These are phyloP conservation scores for Silurus lanzhouensis DNA, from an alignment of 2,797 vertebrate genomes.

Conservation along the genomic window DNA sequence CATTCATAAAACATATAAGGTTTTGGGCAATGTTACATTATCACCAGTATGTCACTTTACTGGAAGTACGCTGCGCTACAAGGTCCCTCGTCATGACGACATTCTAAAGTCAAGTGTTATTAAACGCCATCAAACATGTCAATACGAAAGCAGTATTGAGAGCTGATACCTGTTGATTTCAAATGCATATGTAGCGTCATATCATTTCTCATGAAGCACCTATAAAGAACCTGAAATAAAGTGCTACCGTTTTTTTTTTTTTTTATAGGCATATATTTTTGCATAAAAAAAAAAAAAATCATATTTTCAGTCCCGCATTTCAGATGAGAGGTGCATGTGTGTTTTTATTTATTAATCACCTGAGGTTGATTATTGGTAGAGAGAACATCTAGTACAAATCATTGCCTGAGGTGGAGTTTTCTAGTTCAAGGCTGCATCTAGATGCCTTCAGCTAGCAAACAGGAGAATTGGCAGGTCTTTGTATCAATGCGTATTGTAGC, in stretches of 20 bases:
- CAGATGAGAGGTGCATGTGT: neutral
- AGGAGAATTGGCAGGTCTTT: neutral
- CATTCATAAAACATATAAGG: neutral
- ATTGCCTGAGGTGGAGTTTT: slow-evolving; percentile 22
- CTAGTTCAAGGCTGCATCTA: slow-evolving; percentile 1
- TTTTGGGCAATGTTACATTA: neutral
- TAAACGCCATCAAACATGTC: neutral
- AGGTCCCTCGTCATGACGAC: neutral
- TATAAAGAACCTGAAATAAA: neutral
- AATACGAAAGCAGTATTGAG: neutral
- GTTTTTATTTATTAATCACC: slow-evolving; percentile 25
- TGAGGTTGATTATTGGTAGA: slow-evolving; percentile 7
- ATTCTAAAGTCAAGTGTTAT: neutral
- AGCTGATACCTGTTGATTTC: neutral
- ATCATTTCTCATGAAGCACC: neutral
- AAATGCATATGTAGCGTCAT: neutral
- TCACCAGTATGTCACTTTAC: neutral
- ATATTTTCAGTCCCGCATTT: slow-evolving; percentile 34
- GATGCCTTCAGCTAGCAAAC: neutral
- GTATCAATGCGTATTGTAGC: neutral
- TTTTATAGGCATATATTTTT: slow-evolving; percentile 64
- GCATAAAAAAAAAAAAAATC: slow-evolving; percentile 46
- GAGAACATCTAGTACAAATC: neutral
- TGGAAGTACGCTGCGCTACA: neutral
- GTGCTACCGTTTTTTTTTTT: too few relatives aligned